Conservation (phyloP, 2,888 invertebrate species). For the Synergus umbraculus region DNA sequence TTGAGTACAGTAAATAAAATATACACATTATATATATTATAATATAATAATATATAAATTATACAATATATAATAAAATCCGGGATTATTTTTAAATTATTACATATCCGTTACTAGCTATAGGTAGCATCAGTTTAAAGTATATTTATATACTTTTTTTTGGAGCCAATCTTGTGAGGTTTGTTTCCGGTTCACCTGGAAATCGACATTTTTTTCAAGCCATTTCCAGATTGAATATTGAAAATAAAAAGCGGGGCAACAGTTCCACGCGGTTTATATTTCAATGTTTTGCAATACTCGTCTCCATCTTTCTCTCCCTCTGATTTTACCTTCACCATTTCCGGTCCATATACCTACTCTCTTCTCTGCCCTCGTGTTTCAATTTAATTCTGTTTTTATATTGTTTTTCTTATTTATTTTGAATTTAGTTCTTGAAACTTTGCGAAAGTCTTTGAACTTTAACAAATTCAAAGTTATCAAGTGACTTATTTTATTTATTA, state of each 20-base stretch:
- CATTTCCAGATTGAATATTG: constrained; percentile 42
- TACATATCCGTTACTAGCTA: background rate
- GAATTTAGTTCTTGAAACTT: too few species aligned
- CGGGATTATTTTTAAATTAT: background rate
- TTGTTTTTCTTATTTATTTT: too few species aligned
- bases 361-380: background rate
- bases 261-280: constrained; percentile 42
- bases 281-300: constrained; percentile 41
- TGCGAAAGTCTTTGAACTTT: too few species aligned
- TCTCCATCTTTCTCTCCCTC: background rate
- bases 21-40: too few species aligned
- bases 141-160: too few species aligned
- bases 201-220: constrained; percentile 24
- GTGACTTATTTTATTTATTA: too few species aligned
- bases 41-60: too few species aligned
- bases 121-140: background rate
- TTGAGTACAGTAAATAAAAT: too few species aligned
- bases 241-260: constrained; percentile 41
- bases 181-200: constrained; percentile 33
- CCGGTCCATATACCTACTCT: background rate
- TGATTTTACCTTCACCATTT: background rate
- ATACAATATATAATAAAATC: background rate
- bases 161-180: background rate
- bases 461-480: too few species aligned
- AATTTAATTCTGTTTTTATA: too few species aligned